Percentiles rank a stretch among this genome's conserved stretches.
phyloP scores from a whole-genome alignment of 2,888 invertebrate genomes.

The Syritta pipiens region DNA sequence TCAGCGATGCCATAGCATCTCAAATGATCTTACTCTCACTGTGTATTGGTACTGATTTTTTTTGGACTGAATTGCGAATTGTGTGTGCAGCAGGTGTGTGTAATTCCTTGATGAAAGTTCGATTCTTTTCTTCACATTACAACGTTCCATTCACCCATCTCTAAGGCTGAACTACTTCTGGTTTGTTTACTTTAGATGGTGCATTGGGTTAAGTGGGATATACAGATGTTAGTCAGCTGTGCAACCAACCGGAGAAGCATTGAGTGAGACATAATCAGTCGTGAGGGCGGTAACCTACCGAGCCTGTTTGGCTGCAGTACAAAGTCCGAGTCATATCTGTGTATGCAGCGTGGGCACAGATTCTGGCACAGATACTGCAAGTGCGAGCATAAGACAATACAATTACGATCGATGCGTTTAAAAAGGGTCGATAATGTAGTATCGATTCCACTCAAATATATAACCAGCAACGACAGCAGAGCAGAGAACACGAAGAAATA shows the following conservation, averaged over 20 bases:
- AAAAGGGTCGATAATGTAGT: conserved; percentile 9
- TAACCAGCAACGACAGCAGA: too few relatives aligned
- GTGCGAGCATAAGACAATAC: conserved; percentile 8
- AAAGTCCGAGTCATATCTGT: conserved; percentile 32
- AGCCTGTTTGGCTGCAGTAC: conserved; percentile 23
- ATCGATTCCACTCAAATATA: conserved; percentile 14
- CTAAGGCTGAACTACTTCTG: too few relatives aligned
- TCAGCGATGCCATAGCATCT: too few relatives aligned
- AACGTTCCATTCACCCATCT: too few relatives aligned
- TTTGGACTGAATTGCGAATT: too few relatives aligned
- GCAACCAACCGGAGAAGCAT: not conserved
- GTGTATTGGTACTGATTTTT: too few relatives aligned
- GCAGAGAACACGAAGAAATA: not conserved
- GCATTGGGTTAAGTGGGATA: not conserved
- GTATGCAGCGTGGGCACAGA: too few relatives aligned
- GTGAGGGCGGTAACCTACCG: conserved; percentile 2
- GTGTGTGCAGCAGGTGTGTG: too few relatives aligned
- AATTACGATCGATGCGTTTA: conserved; percentile 1
- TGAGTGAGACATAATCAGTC: not conserved
- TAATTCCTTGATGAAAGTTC: too few relatives aligned
- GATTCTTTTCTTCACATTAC: too few relatives aligned
- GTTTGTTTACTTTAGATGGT: not conserved
- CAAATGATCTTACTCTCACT: too few relatives aligned
- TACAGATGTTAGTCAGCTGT: conserved; percentile 39
- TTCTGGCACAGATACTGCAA: not conserved